These are phyloP conservation scores for Sarcophaga variegata DNA, from an alignment of 2,888 invertebrate genomes.

Conservation along the genomic window DNA sequence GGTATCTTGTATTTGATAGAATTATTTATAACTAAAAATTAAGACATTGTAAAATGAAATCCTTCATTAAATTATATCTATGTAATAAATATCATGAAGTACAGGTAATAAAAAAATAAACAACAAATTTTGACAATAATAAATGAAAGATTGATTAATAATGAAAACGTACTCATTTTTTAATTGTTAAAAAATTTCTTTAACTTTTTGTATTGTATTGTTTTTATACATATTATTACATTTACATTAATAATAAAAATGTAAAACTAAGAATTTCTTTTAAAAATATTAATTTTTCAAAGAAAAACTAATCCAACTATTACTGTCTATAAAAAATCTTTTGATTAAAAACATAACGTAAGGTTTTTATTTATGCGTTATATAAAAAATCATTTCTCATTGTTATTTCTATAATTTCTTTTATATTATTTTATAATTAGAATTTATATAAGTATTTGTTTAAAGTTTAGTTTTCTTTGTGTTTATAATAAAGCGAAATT, in stretches of 20 bases:
- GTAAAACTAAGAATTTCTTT: constrained; percentile 46
- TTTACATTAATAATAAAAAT: constrained; percentile 62
- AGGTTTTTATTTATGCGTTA: neutral
- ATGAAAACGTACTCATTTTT: constrained; percentile 35
- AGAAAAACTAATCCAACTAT: constrained; percentile 38
- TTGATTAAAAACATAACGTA: constrained; percentile 12
- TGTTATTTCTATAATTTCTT: constrained; percentile 9
- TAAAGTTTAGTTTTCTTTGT: constrained; percentile 25
- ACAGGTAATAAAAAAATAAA: constrained; percentile 30
- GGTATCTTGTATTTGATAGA: neutral
- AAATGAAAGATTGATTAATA: constrained; percentile 1
- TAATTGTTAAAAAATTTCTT: constrained; percentile 53
- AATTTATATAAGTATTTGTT: constrained; percentile 9
- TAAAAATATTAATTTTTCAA: constrained; percentile 23
- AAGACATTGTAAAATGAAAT: constrained; percentile 13
- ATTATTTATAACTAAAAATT: constrained; percentile 37
- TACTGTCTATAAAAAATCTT: neutral
- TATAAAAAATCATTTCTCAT: constrained; percentile 8
- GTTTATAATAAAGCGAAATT: constrained; percentile 50
- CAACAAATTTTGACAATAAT: constrained; percentile 29
- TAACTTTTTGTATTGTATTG: constrained; percentile 25
- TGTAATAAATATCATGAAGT: neutral
- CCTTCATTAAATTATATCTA: constrained; percentile 12
- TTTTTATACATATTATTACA: constrained; percentile 51
- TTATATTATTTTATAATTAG: constrained; percentile 19